Percentiles rank a stretch among this genome's conserved stretches.
Conservation (phyloP, 2,888 invertebrate species). For the Sinopyrophorus schimmeli region DNA sequence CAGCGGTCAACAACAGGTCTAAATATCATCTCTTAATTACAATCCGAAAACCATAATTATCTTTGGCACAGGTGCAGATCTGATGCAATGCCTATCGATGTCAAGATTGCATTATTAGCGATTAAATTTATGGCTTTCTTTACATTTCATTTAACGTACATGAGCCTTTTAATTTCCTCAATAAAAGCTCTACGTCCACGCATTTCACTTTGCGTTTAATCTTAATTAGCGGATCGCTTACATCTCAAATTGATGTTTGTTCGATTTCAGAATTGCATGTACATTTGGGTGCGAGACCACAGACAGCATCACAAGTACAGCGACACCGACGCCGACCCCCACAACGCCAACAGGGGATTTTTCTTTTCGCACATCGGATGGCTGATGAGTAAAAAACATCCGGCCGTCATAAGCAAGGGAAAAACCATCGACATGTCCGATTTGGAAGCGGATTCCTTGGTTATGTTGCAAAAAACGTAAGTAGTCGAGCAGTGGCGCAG, state of each 20-base stretch:
- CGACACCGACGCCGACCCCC: constrained; percentile 77
- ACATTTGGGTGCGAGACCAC: constrained; percentile 80
- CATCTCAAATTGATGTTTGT: constrained; percentile 22
- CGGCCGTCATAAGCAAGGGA: constrained; percentile 69
- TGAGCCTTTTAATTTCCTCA: too few relatives aligned
- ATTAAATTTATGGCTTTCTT: too few relatives aligned
- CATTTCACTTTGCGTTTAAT: not conserved
- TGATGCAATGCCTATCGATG: too few relatives aligned
- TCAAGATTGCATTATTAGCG: too few relatives aligned
- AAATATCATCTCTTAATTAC: too few relatives aligned
- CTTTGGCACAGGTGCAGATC: not conserved
- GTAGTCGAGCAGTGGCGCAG: too few relatives aligned
- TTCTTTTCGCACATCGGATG: constrained; percentile 89
- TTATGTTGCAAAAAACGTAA: constrained; percentile 78
- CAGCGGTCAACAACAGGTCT: not conserved
- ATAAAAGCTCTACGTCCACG: not conserved
- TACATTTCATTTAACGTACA: too few relatives aligned
- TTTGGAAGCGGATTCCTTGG: constrained; percentile 69
- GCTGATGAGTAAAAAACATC: constrained; percentile 79
- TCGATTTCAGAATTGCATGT: constrained; percentile 66
- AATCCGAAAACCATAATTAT: not conserved
- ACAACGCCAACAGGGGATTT: constrained; percentile 79
- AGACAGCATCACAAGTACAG: constrained; percentile 79
- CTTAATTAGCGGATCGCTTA: too few relatives aligned
- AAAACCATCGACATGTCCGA: constrained; percentile 75